Percentiles rank a stretch among this genome's conserved stretches.
Evolutionary conservation across 2,888 invertebrate genomes (phyloP).

Genomic region (Acanthosepion pharaonis): DNA sequence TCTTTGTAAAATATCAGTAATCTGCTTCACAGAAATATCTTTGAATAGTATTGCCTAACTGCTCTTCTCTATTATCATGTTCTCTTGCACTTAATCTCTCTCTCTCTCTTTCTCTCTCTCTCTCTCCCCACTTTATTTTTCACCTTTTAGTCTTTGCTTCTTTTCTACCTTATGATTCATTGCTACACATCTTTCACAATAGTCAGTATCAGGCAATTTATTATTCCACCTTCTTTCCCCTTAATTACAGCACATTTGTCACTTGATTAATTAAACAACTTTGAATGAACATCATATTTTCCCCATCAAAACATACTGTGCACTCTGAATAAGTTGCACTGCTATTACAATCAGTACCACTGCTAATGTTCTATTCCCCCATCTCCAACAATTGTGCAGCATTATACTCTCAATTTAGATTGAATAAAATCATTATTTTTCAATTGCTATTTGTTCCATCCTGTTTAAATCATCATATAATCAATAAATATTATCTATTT

Average conservation of each 20-base stretch:
- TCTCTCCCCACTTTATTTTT: neutral
- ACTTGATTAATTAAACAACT: neutral
- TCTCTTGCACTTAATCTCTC: neutral
- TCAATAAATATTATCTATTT: neutral
- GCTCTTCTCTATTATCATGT: neutral
- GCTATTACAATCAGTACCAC: constrained; percentile 1
- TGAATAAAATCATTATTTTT: constrained; percentile 12
- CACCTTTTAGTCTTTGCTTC: neutral
- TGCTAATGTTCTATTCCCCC: neutral
- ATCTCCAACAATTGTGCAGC: neutral
- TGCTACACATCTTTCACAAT: constrained; percentile 33
- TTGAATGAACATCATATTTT: constrained; percentile 12
- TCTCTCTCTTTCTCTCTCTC: neutral
- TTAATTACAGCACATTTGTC: neutral
- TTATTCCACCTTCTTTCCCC: neutral
- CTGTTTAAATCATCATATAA: constrained; percentile 17
- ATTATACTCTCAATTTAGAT: neutral
- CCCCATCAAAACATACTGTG: constrained; percentile 11
- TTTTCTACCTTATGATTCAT: neutral
- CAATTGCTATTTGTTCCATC: neutral
- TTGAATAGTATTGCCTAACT: neutral
- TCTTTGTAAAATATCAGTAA: neutral
- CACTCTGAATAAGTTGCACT: neutral
- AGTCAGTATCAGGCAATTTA: neutral
- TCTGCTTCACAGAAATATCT: neutral